Evolutionary conservation across 2,888 invertebrate genomes (phyloP).

Genomic region (Bruchidius siliquastri): DNA sequence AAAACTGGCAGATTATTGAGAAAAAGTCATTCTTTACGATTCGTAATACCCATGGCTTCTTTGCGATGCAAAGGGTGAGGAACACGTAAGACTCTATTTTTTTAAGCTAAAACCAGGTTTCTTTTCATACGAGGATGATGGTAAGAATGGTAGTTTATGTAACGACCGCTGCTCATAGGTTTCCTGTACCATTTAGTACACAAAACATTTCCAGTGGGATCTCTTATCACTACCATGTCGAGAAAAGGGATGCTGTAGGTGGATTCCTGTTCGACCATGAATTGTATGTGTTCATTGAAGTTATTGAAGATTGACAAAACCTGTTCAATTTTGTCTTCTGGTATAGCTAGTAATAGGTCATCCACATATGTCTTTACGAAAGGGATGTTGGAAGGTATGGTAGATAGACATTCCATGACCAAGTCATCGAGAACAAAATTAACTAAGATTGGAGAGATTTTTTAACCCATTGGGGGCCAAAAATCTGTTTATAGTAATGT

Average conservation of each 20-base stretch:
- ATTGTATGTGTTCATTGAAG: not conserved
- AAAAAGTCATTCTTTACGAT: too few relatives aligned
- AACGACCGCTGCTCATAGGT: not conserved
- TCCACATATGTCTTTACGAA: not conserved
- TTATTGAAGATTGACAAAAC: not conserved
- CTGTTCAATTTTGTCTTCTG: not conserved
- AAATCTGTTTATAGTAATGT: not conserved
- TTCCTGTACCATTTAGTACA: not conserved
- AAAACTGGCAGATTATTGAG: too few relatives aligned
- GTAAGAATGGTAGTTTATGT: not conserved
- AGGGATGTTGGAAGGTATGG: not conserved
- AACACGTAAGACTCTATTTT: too few relatives aligned
- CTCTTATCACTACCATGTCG: not conserved
- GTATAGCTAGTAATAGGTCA: not conserved
- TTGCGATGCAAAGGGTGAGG: too few relatives aligned
- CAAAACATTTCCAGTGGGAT: not conserved
- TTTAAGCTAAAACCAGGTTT: too few relatives aligned
- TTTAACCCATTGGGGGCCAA: not conserved
- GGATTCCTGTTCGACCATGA: not conserved
- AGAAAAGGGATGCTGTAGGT: not conserved
- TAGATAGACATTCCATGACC: not conserved
- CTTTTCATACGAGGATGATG: too few relatives aligned
- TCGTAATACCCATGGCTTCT: too few relatives aligned
- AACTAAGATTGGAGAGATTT: not conserved
- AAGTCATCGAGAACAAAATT: not conserved